Conservation (phyloP, 2,888 invertebrate species). For the Nomada ruficornis region DNA sequence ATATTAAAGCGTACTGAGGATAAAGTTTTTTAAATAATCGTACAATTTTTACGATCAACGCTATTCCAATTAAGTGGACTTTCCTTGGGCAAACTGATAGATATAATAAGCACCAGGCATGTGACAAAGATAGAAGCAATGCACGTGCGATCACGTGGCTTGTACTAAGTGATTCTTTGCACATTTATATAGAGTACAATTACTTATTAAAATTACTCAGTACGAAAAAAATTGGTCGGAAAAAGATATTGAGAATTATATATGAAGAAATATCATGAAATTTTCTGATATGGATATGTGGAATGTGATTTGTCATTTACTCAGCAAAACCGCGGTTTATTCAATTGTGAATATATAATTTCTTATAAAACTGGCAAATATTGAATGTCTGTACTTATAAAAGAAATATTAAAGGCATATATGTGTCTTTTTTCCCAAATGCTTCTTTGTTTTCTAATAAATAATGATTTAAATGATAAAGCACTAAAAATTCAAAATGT, state of each 20-base stretch:
- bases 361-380: neutral
- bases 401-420: neutral
- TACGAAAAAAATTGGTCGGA: neutral
- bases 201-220: neutral
- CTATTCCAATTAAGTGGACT: neutral
- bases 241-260: neutral
- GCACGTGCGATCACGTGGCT: constrained; percentile 81
- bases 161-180: constrained; percentile 59
- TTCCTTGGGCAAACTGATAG: constrained; percentile 19
- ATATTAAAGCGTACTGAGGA: neutral
- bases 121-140: constrained; percentile 60
- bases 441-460: neutral
- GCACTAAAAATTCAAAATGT: neutral
- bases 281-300: neutral
- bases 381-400: neutral
- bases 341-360: constrained; percentile 13
- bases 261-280: neutral
- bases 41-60: neutral
- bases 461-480: neutral
- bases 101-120: constrained; percentile 9
- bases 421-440: neutral
- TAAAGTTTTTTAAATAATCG: neutral
- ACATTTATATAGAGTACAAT: constrained; percentile 25
- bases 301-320: neutral
- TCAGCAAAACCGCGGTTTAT: constrained; percentile 34